Evolutionary conservation across 2,888 invertebrate species (phyloP).

Genomic region (Chrysomela aeneicollis): DNA sequence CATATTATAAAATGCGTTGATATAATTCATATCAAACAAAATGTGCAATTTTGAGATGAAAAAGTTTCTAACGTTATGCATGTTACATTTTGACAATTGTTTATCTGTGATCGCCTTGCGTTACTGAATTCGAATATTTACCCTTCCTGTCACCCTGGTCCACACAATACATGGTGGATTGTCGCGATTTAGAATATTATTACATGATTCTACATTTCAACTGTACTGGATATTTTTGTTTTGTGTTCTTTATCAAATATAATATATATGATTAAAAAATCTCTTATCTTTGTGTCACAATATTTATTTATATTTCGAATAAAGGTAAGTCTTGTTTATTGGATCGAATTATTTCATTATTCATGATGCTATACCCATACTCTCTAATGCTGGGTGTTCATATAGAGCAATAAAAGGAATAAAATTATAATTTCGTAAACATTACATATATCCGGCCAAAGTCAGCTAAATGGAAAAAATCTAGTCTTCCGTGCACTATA

Average conservation of each 20-base stretch:
- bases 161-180: constrained; percentile 33
- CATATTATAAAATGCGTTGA: constrained; percentile 61
- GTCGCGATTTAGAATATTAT: constrained; percentile 16
- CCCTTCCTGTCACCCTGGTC: constrained; percentile 46
- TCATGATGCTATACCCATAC: constrained; percentile 28
- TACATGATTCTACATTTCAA: constrained; percentile 53
- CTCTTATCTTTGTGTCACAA: constrained; percentile 44
- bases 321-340: constrained; percentile 44
- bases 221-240: constrained; percentile 58
- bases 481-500: no score
- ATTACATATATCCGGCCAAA: no score
- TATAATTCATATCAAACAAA: constrained; percentile 63
- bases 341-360: constrained; percentile 25
- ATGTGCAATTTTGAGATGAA: constrained; percentile 60
- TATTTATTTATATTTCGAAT: constrained; percentile 43
- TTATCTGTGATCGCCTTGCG: constrained; percentile 62
- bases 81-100: constrained; percentile 61
- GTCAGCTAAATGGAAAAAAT: no score
- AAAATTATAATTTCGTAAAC: no score
- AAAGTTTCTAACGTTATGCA: constrained; percentile 59
- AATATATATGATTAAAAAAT: constrained; percentile 54
- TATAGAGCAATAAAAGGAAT: no score
- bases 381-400: no score
- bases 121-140: constrained; percentile 52
- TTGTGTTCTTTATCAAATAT: constrained; percentile 59